Evolutionary conservation across 2,888 invertebrate species (phyloP).

Genomic region (Ectemnius continuus): DNA sequence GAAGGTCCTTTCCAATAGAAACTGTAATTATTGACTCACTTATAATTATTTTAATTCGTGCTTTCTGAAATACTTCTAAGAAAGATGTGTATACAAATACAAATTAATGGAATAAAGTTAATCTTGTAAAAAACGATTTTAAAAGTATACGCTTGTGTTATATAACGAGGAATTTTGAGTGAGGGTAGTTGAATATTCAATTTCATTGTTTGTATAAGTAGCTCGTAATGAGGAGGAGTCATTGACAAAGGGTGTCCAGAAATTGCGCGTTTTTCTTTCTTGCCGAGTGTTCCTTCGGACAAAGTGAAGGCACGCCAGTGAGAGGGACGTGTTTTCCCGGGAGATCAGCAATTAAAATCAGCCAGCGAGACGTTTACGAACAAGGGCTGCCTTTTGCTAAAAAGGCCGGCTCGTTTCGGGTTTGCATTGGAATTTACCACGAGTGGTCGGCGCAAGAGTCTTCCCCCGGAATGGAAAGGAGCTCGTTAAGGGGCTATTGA

Average conservation of each 20-base stretch:
- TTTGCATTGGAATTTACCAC: slow-evolving; percentile 22
- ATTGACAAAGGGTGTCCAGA: slow-evolving; percentile 33
- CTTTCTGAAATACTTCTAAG: no score
- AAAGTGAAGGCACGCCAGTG: neutral
- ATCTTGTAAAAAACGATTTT: no score
- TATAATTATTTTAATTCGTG: no score
- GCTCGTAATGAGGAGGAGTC: neutral
- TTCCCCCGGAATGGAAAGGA: slow-evolving; percentile 9
- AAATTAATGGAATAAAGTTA: no score
- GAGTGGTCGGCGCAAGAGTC: slow-evolving; percentile 9
- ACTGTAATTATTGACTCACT: slow-evolving; percentile 19
- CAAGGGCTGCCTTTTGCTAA: neutral
- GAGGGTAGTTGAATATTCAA: no score
- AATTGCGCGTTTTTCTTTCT: slow-evolving; percentile 25
- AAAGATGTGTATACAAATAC: no score
- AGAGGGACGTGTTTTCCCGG: neutral
- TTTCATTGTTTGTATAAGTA: no score
- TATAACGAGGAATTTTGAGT: no score
- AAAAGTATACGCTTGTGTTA: no score
- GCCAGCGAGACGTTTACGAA: slow-evolving; percentile 3
- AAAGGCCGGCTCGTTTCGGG: slow-evolving; percentile 9
- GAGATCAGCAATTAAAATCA: slow-evolving; percentile 8
- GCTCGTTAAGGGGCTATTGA: slow-evolving; percentile 43
- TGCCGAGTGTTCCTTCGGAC: slow-evolving; percentile 11
- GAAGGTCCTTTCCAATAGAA: slow-evolving; percentile 17